Base-by-base conservation (phyloP, 2,113 vertebrate genomes). In the Spilogale gracilis region DNA sequence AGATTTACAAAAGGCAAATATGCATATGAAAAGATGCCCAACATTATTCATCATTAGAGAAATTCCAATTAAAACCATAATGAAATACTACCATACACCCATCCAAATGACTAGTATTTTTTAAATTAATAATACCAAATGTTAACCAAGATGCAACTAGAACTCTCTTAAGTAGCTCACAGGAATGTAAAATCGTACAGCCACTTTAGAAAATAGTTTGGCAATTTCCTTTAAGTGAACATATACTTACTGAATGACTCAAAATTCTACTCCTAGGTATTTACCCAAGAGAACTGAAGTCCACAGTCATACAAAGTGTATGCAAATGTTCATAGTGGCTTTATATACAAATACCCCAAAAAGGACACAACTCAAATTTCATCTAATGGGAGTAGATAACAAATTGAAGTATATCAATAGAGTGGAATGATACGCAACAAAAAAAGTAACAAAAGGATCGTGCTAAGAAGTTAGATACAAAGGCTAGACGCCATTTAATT, bases 401-500 rank as follows among this genome's bases (percentile, higher is more conserved):
- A 89, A 96, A 86, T 1, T 89, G 32, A 80, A 10, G 20, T 38
- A 2, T 45, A 91, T 54, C 21, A 82, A 38, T 50, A 89, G 7
- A 52, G 52, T 50, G 4, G 56, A 78, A 82, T 60, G 63, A 30
- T 8, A 76, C 0, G 48, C 56, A 94, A 73, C 9, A 73, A 76
- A 54, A 78, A 93, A 93, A 65, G 43, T 50, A 91, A 87, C 16
- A 81, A 74, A 95, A 69, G 50, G 23, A 50, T 16, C 32, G 17
- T 38, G 48, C 27, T 80, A 83, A 73, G 73, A 91, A 94, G 56
- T 20, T 60, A 91, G 21, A 90, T 38, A 87, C 43, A 90, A 95
- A 89, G 6, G 21, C 43, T 54, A 88, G 20, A 63, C 23, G 10
- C 21, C 76, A 61, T 6, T 91, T 82, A 67, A 87, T 65, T 63